These are phyloP conservation scores for Agonopterix subpropinquella DNA, from an alignment of 2,888 invertebrate species.

Conservation along the genomic window DNA sequence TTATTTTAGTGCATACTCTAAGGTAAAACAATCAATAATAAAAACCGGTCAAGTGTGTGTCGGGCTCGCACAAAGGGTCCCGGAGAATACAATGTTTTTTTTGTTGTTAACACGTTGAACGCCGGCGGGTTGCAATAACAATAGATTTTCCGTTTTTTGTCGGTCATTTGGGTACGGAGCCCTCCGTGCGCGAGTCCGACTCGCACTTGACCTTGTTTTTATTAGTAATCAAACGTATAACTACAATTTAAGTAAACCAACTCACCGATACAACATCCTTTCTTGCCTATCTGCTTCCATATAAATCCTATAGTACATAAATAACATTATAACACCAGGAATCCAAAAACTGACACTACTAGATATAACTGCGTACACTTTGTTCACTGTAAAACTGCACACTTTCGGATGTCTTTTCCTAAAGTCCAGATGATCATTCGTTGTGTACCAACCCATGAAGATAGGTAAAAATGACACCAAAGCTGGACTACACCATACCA, in stretches of 20 bases:
- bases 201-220: too few species aligned
- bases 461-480: conserved; percentile 96
- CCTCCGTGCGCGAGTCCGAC: too few species aligned
- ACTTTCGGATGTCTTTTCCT: conserved; percentile 80
- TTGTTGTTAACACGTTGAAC: too few species aligned
- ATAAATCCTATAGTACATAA: conserved; percentile 93
- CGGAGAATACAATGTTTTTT: too few species aligned
- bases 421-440: conserved; percentile 84
- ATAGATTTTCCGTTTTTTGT: too few species aligned
- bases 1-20: too few species aligned
- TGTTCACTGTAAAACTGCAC: conserved; percentile 91
- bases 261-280: conserved; percentile 88
- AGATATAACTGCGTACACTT: conserved; percentile 90
- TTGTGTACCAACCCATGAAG: conserved; percentile 96
- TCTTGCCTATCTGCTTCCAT: conserved; percentile 90
- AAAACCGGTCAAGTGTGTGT: too few species aligned
- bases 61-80: too few species aligned
- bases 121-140: too few species aligned
- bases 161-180: too few species aligned
- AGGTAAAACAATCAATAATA: too few species aligned
- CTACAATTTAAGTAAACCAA: background rate
- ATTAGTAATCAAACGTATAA: too few species aligned
- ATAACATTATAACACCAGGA: conserved; percentile 94
- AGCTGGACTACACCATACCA: conserved; percentile 95
- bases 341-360: conserved; percentile 96